phyloP scores from a whole-genome alignment of 2,113 vertebrate genomes.

The Montifringilla adamsi region DNA sequence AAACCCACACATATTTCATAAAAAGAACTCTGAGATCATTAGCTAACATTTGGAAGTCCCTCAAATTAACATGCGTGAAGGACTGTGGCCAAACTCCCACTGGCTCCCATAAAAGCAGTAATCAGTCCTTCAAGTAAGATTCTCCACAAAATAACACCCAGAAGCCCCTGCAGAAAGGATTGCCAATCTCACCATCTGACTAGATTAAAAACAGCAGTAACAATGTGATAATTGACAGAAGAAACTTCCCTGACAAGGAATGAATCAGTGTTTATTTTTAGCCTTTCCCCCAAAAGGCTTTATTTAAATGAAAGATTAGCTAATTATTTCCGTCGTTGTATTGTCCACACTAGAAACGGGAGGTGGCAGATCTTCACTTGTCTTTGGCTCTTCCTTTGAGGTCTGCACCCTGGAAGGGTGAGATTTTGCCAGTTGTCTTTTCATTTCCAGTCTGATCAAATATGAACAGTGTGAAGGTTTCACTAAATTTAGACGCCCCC shows the following conservation, averaged over 20 bases:
- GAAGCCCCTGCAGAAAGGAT: constrained; percentile 66
- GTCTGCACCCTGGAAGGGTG: background rate
- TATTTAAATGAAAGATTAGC: constrained; percentile 61
- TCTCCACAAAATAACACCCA: constrained; percentile 66
- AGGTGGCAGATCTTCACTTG: background rate
- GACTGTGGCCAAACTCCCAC: constrained; percentile 64
- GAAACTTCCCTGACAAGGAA: constrained; percentile 65
- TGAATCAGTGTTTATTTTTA: constrained; percentile 70
- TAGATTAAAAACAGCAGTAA: constrained; percentile 71
- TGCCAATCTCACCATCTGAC: constrained; percentile 69
- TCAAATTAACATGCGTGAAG: constrained; percentile 64
- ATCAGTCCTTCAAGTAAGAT: constrained; percentile 64
- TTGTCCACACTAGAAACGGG: constrained; percentile 26
- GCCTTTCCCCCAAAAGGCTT: constrained; percentile 21
- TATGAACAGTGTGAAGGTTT: background rate
- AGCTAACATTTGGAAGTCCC: constrained; percentile 67
- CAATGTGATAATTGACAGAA: constrained; percentile 70
- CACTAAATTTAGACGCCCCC: background rate
- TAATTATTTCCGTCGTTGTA: constrained; percentile 32
- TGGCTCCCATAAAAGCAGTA: constrained; percentile 65
- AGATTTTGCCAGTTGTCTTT: background rate
- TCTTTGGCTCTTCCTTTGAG: background rate
- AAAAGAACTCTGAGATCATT: constrained; percentile 66
- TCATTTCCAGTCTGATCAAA: background rate
- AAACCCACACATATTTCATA: constrained; percentile 61